Conservation (phyloP, 2,113 vertebrate species). For the Aptenodytes patagonicus region DNA sequence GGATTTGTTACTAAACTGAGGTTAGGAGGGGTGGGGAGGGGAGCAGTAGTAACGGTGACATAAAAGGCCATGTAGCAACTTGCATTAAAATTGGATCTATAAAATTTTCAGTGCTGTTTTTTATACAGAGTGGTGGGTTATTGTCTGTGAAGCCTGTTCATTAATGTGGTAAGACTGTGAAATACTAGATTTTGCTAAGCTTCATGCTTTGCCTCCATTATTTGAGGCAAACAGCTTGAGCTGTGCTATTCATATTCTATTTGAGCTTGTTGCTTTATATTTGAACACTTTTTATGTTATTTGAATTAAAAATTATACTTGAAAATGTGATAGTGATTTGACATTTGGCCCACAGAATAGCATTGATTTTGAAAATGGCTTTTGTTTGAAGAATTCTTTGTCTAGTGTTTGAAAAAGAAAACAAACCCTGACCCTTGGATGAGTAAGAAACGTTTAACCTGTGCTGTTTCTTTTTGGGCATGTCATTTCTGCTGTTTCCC, state of each 20-base stretch:
- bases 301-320: neutral
- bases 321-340: neutral
- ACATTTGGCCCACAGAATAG: neutral
- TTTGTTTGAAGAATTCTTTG: neutral
- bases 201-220: neutral
- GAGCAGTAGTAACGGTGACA: neutral
- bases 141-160: neutral
- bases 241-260: neutral
- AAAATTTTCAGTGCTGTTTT: neutral
- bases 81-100: neutral
- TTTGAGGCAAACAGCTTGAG: neutral
- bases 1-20: neutral
- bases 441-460: neutral
- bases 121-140: neutral
- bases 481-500: neutral
- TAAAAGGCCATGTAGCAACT: neutral
- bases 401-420: neutral
- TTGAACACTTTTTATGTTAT: neutral
- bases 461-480: neutral
- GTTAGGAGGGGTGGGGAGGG: neutral
- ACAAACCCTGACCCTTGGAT: neutral
- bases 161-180: neutral
- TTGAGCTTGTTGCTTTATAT: neutral
- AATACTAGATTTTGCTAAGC: neutral
- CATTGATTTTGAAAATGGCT: neutral